Base-by-base conservation (phyloP, 2,888 invertebrate species). In the Euproctis similis region DNA sequence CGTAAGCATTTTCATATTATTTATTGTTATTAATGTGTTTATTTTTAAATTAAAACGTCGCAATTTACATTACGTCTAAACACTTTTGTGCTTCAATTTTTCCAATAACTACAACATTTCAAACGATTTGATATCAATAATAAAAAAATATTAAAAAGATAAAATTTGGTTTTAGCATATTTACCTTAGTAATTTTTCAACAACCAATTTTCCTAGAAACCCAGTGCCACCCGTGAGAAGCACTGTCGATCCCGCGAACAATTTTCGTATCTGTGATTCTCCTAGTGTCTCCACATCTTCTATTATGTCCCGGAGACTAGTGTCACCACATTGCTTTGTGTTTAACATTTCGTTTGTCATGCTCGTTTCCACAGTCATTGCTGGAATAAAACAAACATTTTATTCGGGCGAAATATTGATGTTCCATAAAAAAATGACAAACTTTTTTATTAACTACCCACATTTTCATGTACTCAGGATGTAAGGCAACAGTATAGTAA, bases 151-250 rank as follows among this genome's bases (percentile, higher is more conserved):
- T n/a, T n/a, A n/a, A n/a, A n/a, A n/a, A n/a, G n/a, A n/a, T n/a
- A n/a, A n/a, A n/a, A n/a, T n/a, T n/a, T n/a, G n/a, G n/a, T n/a
- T n/a, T n/a, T n/a, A n/a, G n/a, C n/a, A n/a, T 10, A 39, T 63
- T 40, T 26, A 85, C 85, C 97, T 88, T 7, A 98, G 74, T 2
- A 98, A 74, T 70, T 98, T 98, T 68, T 98, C 98, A 0, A 98
- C 87, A 6, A 98, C 74, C 1, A 97, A 93, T 76, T 98, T 97
- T 13, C 98, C 98, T 57, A 98, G 85, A 73, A 98, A 98, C 0
- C 98, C 98, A 0, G 96, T 96, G 3, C 93, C 95, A 1, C 98
- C 98, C 0, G 97, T 97, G 16, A 98, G 86, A 16, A 98, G 87
- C 2, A 98, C 80, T 0, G 76, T 71, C 7, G 71, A 36, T 0